Conservation (phyloP, 2,113 vertebrate species). For the Phrynosoma platyrhinos region DNA sequence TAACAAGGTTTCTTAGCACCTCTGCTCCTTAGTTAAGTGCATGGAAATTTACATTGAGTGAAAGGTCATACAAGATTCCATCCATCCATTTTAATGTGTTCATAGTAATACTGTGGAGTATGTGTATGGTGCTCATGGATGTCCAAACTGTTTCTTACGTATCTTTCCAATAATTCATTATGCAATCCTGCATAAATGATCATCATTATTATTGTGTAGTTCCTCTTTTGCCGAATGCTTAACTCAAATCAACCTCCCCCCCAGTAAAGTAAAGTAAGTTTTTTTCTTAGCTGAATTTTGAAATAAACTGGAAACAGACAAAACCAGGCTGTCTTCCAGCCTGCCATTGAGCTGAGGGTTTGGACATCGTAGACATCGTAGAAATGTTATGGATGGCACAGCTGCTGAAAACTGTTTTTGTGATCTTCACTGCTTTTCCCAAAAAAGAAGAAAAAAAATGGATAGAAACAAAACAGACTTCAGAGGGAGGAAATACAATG, state of each 20-base stretch:
- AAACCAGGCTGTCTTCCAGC: slow-evolving; percentile 33
- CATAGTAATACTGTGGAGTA: neutral
- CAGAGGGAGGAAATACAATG: neutral
- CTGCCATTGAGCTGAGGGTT: slow-evolving; percentile 33
- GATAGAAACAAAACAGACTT: neutral
- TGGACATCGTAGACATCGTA: slow-evolving; percentile 15
- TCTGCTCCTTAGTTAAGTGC: neutral
- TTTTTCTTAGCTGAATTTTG: slow-evolving; percentile 59
- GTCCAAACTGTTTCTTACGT: neutral
- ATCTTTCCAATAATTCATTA: neutral
- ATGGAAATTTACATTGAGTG: neutral
- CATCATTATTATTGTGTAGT: neutral
- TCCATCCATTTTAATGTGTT: neutral
- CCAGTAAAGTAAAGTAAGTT: neutral
- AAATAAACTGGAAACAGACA: slow-evolving; percentile 46
- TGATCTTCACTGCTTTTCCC: slow-evolving; percentile 30
- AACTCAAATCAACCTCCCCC: too few species aligned
- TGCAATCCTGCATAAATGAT: neutral
- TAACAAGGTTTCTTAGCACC: neutral
- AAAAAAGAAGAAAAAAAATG: rapidly evolving
- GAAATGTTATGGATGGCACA: slow-evolving; percentile 29
- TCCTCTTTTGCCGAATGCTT: slow-evolving; percentile 6
- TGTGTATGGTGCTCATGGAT: neutral
- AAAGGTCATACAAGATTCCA: too few species aligned
- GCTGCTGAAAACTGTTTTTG: slow-evolving; percentile 22